phyloP scores from a whole-genome alignment of 1,140 invertebrate genomes.

The Calephelis virginiensis region DNA sequence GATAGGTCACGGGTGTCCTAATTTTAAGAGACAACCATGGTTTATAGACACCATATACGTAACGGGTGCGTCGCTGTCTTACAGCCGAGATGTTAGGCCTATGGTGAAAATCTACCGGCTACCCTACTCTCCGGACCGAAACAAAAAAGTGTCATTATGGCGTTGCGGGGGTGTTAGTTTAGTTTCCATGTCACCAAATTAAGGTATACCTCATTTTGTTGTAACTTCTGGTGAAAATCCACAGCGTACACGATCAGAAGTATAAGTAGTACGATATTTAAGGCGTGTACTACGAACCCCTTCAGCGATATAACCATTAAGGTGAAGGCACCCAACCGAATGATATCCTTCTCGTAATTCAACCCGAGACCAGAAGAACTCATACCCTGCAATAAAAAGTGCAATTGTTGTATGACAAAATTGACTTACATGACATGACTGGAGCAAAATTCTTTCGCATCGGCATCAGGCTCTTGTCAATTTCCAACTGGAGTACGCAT shows the following conservation, averaged over 20 bases:
- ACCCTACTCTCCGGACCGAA: no score
- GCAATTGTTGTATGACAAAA: neutral
- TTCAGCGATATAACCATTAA: conserved; percentile 48
- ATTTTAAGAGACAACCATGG: no score
- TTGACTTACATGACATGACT: neutral
- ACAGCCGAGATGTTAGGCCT: no score
- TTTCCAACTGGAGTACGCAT: no score
- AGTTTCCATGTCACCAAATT: conserved; percentile 4
- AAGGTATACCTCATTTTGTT: conserved; percentile 36
- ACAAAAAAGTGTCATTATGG: no score
- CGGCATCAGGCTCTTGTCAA: no score
- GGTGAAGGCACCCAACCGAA: conserved; percentile 39
- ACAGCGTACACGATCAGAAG: conserved; percentile 32
- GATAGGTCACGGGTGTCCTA: no score
- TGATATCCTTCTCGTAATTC: conserved; percentile 39
- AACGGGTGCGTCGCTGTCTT: no score
- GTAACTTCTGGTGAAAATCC: conserved; percentile 25
- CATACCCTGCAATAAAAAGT: conserved; percentile 26
- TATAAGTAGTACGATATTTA: conserved; percentile 39
- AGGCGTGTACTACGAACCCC: conserved; percentile 37
- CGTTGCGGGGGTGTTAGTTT: neutral
- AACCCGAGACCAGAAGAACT: conserved; percentile 24
- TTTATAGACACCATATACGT: no score
- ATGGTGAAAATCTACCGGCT: no score
- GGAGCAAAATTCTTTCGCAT: no score